These are phyloP conservation scores for Loriculus beryllinus DNA, from an alignment of 2,797 vertebrate species.

Conservation along the genomic window DNA sequence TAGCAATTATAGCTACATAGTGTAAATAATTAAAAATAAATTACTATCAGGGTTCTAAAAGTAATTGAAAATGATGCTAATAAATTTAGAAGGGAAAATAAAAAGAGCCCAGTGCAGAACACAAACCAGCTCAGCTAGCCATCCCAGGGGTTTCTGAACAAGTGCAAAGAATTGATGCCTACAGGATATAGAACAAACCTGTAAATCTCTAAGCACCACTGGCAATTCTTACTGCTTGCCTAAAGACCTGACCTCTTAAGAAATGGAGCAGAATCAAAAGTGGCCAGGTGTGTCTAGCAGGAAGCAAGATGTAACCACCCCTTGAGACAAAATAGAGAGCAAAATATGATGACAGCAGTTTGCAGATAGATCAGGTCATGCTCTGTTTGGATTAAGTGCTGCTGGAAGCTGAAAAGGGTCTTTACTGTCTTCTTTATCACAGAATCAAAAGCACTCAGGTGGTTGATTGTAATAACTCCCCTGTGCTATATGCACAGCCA, in stretches of 20 bases:
- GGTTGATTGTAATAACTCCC: background rate
- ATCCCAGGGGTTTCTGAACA: background rate
- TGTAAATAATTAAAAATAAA: constrained; percentile 64
- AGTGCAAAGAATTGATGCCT: background rate
- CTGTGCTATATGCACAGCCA: background rate
- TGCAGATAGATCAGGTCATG: constrained; percentile 4
- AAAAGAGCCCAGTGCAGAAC: background rate
- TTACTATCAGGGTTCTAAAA: constrained; percentile 50
- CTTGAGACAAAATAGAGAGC: background rate
- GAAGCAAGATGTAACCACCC: background rate
- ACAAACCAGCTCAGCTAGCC: background rate
- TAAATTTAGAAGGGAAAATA: constrained; percentile 28
- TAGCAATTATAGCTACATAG: constrained; percentile 42
- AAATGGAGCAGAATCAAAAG: constrained; percentile 16
- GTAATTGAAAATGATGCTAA: constrained; percentile 55
- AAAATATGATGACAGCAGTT: constrained; percentile 4
- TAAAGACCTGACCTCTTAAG: constrained; percentile 24
- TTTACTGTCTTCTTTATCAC: background rate
- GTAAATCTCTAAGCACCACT: constrained; percentile 12
- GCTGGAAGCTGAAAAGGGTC: background rate
- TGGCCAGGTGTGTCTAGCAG: background rate
- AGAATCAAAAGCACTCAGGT: background rate
- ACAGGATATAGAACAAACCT: background rate
- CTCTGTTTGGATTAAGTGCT: constrained; percentile 32
- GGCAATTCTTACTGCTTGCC: constrained; percentile 16